A percentile compares a stretch with the other conserved stretches of the same genome.
Evolutionary conservation across 1,140 invertebrate genomes (phyloP).

Genomic region (Psilanteris sp.): DNA sequence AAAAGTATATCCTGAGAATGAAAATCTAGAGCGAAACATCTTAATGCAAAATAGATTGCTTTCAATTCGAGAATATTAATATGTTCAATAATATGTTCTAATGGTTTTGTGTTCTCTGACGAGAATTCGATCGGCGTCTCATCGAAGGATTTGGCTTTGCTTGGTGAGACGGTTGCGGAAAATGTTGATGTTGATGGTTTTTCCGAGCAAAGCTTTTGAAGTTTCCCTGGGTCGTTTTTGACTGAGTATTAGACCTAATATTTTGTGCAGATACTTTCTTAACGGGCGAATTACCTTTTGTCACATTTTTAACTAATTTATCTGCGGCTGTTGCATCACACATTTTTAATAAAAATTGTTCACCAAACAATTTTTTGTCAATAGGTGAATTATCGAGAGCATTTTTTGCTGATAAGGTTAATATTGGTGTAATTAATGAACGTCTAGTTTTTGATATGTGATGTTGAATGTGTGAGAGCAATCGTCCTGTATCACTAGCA

Average conservation of each 20-base stretch:
- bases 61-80: no score
- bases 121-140: no score
- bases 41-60: slow-evolving; percentile 8
- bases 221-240: no score
- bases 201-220: no score
- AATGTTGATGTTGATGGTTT: no score
- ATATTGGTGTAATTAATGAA: slow-evolving; percentile 15
- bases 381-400: slow-evolving; percentile 15
- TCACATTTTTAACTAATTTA: slow-evolving; percentile 15
- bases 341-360: slow-evolving; percentile 25
- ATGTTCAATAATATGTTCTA: no score
- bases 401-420: slow-evolving; percentile 11
- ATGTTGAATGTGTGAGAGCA: slow-evolving; percentile 8
- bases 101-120: no score
- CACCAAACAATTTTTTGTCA: slow-evolving; percentile 15
- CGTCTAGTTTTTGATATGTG: slow-evolving; percentile 15
- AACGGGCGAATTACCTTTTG: background rate
- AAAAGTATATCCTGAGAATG: slow-evolving; percentile 15
- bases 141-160: no score
- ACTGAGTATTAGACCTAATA: no score
- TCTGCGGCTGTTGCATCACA: no score
- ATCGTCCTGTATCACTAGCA: slow-evolving; percentile 6
- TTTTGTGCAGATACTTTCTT: no score
- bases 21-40: slow-evolving; percentile 6
- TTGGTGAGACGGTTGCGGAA: no score